Conservation (phyloP, 1,140 invertebrate species). For the Mamestra configurata region DNA sequence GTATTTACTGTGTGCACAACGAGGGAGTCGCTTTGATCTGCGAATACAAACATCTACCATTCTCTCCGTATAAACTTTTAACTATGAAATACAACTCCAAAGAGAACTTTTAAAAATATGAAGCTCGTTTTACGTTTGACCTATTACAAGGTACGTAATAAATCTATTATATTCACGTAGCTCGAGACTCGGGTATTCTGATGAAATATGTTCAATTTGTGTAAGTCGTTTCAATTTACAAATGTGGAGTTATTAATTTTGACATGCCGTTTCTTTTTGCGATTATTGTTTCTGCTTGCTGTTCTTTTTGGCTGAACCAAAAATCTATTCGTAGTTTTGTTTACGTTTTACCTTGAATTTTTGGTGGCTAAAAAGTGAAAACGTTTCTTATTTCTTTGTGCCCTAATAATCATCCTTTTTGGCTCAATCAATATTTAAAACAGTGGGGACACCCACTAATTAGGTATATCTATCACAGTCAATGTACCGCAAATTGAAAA, state of each 20-base stretch:
- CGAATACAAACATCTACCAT: background rate
- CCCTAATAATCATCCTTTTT: no score
- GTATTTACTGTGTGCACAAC: conserved; percentile 12
- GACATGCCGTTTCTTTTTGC: background rate
- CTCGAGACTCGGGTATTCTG: conserved; percentile 4
- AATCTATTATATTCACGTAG: conserved; percentile 21
- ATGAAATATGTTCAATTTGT: conserved; percentile 21
- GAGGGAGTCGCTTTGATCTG: conserved; percentile 10
- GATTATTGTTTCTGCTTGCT: background rate
- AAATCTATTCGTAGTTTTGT: no score
- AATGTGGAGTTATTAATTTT: conserved; percentile 4
- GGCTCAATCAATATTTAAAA: no score
- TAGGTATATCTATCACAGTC: no score
- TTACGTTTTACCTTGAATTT: no score
- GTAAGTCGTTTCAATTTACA: conserved; percentile 11
- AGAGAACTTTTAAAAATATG: conserved; percentile 11
- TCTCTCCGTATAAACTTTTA: background rate
- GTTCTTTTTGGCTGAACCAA: background rate
- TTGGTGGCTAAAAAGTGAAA: no score
- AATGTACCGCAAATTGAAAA: no score
- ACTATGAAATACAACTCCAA: conserved; percentile 18
- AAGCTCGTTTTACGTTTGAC: conserved; percentile 29
- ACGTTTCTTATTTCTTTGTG: no score
- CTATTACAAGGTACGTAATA: conserved; percentile 22
- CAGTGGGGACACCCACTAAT: no score